Evolutionary conservation across 2,888 invertebrate genomes (phyloP).

Genomic region (Dorcus parallelipipedus): DNA sequence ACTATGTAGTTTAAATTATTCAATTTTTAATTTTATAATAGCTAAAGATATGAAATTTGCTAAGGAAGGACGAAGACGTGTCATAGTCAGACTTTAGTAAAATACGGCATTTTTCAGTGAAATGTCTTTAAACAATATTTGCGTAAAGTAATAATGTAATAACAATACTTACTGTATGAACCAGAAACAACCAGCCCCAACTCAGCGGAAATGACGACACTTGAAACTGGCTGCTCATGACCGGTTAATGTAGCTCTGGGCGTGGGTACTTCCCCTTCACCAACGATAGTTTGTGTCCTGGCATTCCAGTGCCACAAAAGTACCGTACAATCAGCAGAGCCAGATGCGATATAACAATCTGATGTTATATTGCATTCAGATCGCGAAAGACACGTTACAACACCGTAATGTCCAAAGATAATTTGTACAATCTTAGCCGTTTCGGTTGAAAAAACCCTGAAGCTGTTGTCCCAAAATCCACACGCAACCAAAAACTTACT

Average conservation of each 20-base stretch:
- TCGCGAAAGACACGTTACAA: constrained; percentile 95
- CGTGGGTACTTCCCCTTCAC: constrained; percentile 93
- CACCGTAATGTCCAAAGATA: constrained; percentile 97
- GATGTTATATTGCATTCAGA: constrained; percentile 99
- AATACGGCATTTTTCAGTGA: no score
- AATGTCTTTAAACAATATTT: no score
- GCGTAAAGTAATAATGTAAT: no score
- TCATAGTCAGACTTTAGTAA: no score
- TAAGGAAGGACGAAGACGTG: no score
- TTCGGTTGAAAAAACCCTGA: constrained; percentile 95
- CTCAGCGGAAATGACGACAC: constrained; percentile 96
- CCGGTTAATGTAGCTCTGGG: constrained; percentile 96
- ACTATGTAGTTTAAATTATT: no score
- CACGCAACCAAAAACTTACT: constrained; percentile 95
- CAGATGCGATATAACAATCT: constrained; percentile 98
- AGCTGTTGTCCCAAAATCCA: constrained; percentile 99
- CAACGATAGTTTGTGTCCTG: constrained; percentile 93
- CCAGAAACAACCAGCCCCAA: constrained; percentile 96
- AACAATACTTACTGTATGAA: constrained; percentile 60
- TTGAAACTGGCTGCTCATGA: constrained; percentile 93
- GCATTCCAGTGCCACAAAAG: constrained; percentile 99
- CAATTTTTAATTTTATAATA: no score
- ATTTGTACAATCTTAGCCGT: constrained; percentile 97
- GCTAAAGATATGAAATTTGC: no score
- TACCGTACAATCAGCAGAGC: constrained; percentile 97